phyloP scores from a whole-genome alignment of 2,888 invertebrate genomes.

The Halictus ligatus region DNA sequence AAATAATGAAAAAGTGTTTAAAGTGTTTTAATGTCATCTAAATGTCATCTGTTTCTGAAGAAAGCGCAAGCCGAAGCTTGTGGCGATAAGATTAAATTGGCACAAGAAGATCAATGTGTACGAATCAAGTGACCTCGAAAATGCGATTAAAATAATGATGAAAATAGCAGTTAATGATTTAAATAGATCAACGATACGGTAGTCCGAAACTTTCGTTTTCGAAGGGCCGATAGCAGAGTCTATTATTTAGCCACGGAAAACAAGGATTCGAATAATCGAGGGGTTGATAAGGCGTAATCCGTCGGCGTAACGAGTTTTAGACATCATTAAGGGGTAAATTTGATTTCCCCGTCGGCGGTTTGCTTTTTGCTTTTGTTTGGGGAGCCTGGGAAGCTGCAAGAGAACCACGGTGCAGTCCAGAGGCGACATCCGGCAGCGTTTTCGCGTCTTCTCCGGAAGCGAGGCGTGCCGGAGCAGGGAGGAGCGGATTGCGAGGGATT shows the following conservation, averaged over 20 bases:
- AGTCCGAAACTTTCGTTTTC: background rate
- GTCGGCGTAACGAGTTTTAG: constrained; percentile 1
- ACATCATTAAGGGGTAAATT: background rate
- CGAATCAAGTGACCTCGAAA: no score
- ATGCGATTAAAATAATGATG: no score
- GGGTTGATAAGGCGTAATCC: background rate
- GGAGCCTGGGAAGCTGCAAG: constrained; percentile 55
- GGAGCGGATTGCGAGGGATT: constrained; percentile 58
- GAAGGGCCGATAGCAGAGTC: background rate
- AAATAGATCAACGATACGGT: no score
- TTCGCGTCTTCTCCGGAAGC: constrained; percentile 72
- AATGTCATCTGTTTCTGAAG: no score
- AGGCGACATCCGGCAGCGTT: constrained; percentile 78
- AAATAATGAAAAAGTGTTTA: no score
- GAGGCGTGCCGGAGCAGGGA: constrained; percentile 63
- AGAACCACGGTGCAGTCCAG: constrained; percentile 67
- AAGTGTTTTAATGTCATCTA: background rate
- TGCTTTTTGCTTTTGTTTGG: constrained; percentile 57
- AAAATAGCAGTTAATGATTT: background rate
- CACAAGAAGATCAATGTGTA: background rate
- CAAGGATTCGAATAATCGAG: background rate
- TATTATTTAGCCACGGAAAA: background rate
- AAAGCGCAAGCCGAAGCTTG: background rate
- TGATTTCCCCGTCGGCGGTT: constrained; percentile 12
- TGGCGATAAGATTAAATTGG: background rate